Evolutionary conservation across 2,888 invertebrate genomes (phyloP), one percentile per base, ranked within the genome.

Genomic region (Dioctria linearis): DNA sequence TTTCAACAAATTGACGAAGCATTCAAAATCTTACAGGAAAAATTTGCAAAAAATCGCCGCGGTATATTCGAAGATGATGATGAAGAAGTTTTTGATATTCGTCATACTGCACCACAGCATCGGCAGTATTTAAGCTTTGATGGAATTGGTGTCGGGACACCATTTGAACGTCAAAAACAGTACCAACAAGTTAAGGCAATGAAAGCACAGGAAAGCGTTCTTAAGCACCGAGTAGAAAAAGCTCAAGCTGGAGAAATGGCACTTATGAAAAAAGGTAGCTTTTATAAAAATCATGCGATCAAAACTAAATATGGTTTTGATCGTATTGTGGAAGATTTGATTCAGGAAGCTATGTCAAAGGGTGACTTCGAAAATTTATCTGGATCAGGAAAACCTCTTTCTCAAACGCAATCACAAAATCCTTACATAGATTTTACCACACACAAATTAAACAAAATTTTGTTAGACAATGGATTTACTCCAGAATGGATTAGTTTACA

Each of bases 401-500:
- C 91, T 11, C 90, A 91, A 66, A 89, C 91, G 73, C 91, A 93
- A 83, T 92, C 92, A 83, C 91, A 90, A 84, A 96, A 96, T 90
- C 97, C 97, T 0, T 95, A 96, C 88, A 93, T 97, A 6, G 97
- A 98, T 89, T 94, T 94, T 86, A 94, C 94, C 0, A 97, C 97
- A 0, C 95, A 96, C 80, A 89, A 88, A 82, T 81, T 90, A 0
- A 89, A 89, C 83, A 88, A 88, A 82, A 89, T 90, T 37, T 80
- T 88, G 80, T 83, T 87, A 78, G 95, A 96, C 85, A 96, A 96
- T 88, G 97, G 96, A 0, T 96, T 96, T 85, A 94, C 93, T 6
- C 97, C 97, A 0, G 95, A 96, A 89, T 98, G 97, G 97, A 95
- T 97, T 84, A 93, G 92, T 59, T 89, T 97, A 83, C 94, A 94